These are phyloP conservation scores for Decapterus maruadsi DNA, from an alignment of 2,797 vertebrate species.

Conservation along the genomic window DNA sequence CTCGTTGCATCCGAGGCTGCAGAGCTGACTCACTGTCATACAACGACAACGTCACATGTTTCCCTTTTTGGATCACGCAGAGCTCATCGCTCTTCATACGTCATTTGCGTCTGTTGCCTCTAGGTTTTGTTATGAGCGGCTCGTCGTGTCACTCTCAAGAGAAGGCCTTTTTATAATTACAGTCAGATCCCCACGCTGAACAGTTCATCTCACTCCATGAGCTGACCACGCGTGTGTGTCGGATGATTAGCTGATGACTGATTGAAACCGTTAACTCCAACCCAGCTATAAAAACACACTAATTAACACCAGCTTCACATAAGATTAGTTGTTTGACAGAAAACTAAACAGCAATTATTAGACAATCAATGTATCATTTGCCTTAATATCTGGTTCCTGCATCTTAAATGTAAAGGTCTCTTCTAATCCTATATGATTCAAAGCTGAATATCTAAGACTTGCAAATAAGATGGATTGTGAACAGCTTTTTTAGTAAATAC, in stretches of 20 bases:
- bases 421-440: neutral
- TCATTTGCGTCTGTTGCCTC: neutral
- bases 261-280: neutral
- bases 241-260: neutral
- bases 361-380: neutral
- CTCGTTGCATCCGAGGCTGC: slow-evolving; percentile 27
- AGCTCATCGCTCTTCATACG: slow-evolving; percentile 1
- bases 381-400: no score
- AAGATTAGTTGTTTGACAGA: neutral
- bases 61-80: slow-evolving; percentile 43
- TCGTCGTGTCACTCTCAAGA: neutral
- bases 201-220: neutral
- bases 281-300: neutral
- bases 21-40: slow-evolving; percentile 53
- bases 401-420: neutral
- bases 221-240: no score
- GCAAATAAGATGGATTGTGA: no score
- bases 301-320: neutral
- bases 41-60: slow-evolving; percentile 38
- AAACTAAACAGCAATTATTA: neutral
- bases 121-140: slow-evolving; percentile 6
- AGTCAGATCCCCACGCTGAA: neutral
- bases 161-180: neutral
- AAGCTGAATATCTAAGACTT: neutral
- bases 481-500: neutral